These are phyloP conservation scores for Orchesella flavescens DNA, from an alignment of 2,888 invertebrate genomes.

Conservation along the genomic window DNA sequence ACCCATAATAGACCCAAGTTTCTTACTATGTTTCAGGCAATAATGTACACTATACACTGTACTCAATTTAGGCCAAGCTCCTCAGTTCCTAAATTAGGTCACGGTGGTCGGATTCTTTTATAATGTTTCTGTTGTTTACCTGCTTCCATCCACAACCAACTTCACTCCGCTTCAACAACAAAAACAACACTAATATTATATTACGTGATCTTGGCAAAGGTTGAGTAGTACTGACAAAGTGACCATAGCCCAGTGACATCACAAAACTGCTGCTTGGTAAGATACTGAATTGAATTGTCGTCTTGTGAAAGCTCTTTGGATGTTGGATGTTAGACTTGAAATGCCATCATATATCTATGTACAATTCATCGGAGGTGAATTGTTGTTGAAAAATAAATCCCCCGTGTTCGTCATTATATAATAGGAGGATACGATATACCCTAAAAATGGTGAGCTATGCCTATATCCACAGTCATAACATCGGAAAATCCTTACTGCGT, in stretches of 20 bases:
- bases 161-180: too few relatives aligned
- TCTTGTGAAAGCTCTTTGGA: background rate
- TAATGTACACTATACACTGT: too few relatives aligned
- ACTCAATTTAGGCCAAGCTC: constrained; percentile 53
- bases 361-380: background rate
- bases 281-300: background rate
- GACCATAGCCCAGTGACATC: constrained; percentile 59
- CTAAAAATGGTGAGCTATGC: too few relatives aligned
- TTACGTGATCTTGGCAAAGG: constrained; percentile 56
- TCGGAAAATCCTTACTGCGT: too few relatives aligned
- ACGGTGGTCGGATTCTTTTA: constrained; percentile 54
- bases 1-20: too few relatives aligned
- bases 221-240: constrained; percentile 35
- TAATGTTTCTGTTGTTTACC: constrained; percentile 24
- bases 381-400: constrained; percentile 30
- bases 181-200: background rate
- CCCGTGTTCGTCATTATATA: background rate
- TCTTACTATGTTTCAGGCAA: too few relatives aligned
- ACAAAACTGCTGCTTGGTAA: background rate
- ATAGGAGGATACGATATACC: too few relatives aligned
- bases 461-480: too few relatives aligned
- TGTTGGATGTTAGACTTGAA: background rate
- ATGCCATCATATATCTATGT: background rate
- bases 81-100: constrained; percentile 54
- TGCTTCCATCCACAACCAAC: background rate